A percentile compares a stretch with the other conserved stretches of the same genome.
Evolutionary conservation across 2,888 invertebrate genomes (phyloP).

Genomic region (Zootermopsis nevadensis): DNA sequence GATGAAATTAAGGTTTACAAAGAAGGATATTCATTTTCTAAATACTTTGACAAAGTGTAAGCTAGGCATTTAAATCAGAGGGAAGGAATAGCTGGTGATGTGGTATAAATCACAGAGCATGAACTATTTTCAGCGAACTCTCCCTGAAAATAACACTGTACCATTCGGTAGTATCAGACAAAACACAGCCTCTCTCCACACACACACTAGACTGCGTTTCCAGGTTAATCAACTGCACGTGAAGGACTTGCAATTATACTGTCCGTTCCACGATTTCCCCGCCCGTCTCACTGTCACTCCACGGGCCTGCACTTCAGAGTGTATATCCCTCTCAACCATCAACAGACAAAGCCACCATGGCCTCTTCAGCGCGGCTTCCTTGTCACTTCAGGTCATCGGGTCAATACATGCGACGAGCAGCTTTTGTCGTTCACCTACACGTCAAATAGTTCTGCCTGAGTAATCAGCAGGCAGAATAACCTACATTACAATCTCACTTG

Average conservation of each 20-base stretch:
- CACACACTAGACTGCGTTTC: constrained; percentile 23
- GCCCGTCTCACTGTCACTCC: background rate
- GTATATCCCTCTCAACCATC: background rate
- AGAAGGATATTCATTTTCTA: no score
- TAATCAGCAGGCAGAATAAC: no score
- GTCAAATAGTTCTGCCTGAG: no score
- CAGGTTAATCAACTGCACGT: constrained; percentile 17
- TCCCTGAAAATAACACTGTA: background rate
- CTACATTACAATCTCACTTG: no score
- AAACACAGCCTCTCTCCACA: background rate
- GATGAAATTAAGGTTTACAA: no score
- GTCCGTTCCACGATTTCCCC: background rate
- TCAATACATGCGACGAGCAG: background rate
- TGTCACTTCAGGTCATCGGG: background rate
- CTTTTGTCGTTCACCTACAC: no score
- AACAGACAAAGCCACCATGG: constrained; percentile 3
- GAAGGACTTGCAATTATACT: constrained; percentile 23
- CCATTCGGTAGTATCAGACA: background rate
- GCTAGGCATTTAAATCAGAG: no score
- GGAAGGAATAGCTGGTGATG: no score
- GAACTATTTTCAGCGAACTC: no score
- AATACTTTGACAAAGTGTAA: no score
- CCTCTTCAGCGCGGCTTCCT: background rate
- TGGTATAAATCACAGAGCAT: no score
- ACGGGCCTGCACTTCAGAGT: background rate